A percentile compares a stretch with the other conserved stretches of the same genome.
phyloP scores from a whole-genome alignment of 1,140 invertebrate species.

The Micrasema minimum region DNA sequence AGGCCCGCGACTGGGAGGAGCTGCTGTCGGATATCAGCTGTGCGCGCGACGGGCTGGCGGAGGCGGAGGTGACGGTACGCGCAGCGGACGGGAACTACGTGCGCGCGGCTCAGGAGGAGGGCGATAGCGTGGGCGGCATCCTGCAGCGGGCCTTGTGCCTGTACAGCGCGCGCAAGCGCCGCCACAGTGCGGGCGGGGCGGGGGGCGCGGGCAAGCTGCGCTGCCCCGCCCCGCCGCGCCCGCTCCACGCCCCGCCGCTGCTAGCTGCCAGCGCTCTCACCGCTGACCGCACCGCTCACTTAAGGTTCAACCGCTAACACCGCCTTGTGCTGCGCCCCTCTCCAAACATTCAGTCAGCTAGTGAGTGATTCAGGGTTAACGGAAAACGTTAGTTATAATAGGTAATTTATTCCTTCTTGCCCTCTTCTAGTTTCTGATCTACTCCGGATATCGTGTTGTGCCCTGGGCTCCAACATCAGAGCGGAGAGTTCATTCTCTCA shows the following conservation, averaged over 20 bases:
- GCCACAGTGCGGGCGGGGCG: conserved; percentile 58
- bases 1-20: conserved; percentile 65
- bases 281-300: conserved; percentile 62
- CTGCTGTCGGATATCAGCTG: conserved; percentile 64
- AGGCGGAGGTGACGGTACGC: conserved; percentile 42
- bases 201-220: conserved; percentile 55
- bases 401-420: conserved; percentile 32
- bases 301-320: too few relatives aligned
- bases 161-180: conserved; percentile 59
- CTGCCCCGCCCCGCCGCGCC: conserved; percentile 57
- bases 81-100: conserved; percentile 49
- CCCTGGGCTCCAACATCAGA: conserved; percentile 55
- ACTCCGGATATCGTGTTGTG: too few relatives aligned
- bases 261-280: conserved; percentile 53
- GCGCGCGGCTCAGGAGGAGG: conserved; percentile 18
- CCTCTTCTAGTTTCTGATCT: too few relatives aligned
- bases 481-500: conserved; percentile 59
- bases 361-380: conserved; percentile 9
- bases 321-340: too few relatives aligned
- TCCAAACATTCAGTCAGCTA: too few relatives aligned
- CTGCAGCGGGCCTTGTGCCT: conserved; percentile 54
- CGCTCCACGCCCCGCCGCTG: conserved; percentile 54
- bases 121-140: conserved; percentile 45
- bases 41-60: conserved; percentile 58
- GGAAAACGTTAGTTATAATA: conserved; percentile 22